Percentiles rank a stretch among this genome's conserved stretches.
phyloP scores from a whole-genome alignment of 2,797 vertebrate genomes.

The Gymnopithys bicolor region DNA sequence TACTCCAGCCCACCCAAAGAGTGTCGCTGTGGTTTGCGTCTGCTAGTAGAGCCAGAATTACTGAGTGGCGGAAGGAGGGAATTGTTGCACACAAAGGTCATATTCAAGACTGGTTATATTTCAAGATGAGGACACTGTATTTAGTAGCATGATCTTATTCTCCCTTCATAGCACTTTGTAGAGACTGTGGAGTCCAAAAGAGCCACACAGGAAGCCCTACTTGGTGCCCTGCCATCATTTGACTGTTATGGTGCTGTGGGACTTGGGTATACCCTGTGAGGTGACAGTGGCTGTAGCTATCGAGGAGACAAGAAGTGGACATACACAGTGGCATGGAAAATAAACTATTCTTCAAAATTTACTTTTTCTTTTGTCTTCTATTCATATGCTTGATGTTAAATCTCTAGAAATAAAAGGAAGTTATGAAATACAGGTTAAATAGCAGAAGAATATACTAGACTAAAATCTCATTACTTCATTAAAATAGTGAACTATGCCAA shows the following conservation, averaged over 20 bases:
- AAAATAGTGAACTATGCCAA: not conserved
- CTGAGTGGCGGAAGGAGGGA: not conserved
- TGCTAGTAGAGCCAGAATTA: not conserved
- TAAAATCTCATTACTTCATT: not conserved
- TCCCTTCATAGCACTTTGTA: not conserved
- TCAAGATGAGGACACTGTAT: not conserved
- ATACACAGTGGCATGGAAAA: not conserved
- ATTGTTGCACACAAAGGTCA: not conserved
- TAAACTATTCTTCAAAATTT: not conserved
- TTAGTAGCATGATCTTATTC: not conserved
- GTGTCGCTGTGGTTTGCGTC: not conserved
- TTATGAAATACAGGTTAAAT: not conserved
- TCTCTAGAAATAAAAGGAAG: not conserved
- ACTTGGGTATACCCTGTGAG: not conserved
- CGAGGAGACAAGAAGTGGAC: not conserved
- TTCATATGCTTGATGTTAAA: not conserved
- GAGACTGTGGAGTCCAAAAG: not conserved
- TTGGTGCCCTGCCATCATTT: not conserved
- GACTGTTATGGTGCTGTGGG: accelerated
- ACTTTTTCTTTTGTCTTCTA: not conserved
- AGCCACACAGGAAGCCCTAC: not conserved
- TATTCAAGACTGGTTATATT: conserved; percentile 9
- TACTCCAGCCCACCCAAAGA: not conserved
- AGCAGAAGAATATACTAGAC: not conserved
- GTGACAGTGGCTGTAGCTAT: not conserved